phyloP scores from a whole-genome alignment of 2,113 vertebrate genomes.

The Glareola pratincola region DNA sequence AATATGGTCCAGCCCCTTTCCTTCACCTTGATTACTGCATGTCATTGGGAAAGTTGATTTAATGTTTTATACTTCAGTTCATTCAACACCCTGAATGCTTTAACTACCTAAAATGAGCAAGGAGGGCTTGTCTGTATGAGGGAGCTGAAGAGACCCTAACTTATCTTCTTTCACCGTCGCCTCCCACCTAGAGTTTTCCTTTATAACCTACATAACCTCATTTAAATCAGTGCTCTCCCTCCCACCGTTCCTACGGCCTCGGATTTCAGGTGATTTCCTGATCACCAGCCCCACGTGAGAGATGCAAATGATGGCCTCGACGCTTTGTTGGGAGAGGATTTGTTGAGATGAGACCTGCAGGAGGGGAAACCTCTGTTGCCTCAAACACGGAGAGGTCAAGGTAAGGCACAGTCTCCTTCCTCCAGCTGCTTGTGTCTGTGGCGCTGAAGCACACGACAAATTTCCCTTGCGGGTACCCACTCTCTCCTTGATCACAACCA shows the following conservation, averaged over 20 bases:
- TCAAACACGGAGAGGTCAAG: neutral
- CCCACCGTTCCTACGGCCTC: neutral
- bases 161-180: neutral
- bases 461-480: neutral
- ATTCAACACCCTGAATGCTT: neutral
- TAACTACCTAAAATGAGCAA: neutral
- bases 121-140: neutral
- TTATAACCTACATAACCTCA: neutral
- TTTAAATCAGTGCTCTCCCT: neutral
- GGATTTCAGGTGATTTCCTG: neutral
- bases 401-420: neutral
- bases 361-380: neutral
- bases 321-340: neutral
- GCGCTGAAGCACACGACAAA: fast-evolving
- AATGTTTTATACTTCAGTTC: neutral
- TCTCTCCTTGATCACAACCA: neutral
- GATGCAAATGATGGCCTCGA: neutral
- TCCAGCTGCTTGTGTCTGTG: neutral
- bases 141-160: neutral
- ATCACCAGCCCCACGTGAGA: neutral
- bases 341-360: neutral
- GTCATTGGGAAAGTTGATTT: neutral
- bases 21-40: neutral
- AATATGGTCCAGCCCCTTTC: neutral
- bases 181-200: neutral